Base-by-base conservation (phyloP, 2,797 vertebrate species). In the Chrosomus eos region DNA sequence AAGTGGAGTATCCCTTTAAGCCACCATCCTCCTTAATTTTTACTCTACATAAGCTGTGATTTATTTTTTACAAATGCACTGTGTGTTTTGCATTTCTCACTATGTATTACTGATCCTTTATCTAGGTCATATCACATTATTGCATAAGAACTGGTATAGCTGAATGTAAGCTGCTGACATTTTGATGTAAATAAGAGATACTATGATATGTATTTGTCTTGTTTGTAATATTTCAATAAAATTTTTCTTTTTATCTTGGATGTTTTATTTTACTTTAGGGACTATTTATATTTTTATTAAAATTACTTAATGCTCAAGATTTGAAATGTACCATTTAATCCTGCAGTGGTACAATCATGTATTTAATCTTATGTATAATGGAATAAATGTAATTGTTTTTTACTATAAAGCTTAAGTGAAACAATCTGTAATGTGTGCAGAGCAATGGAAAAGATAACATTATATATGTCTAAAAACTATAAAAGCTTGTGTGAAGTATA, bases 201-300 rank as follows among this genome's bases (percentile, higher is more conserved):
- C 3, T 71, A 67, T 71, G 51, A 78, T 0, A 14, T 9, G 31
- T 66, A 21, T 66, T 51, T 23, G 36, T 72, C 40, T 55, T 6
- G 7, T 79, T 84, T 79, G 38, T 84, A 71, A 62, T 51, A 48
- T 80, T 84, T 79, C 51, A 79, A 79, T 84, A 84, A 84, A 76
- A 45, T 0, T 14, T 73, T 58, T 79, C 28, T 16, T 28, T n/a
- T 73, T 85, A 28, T 71, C 28, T 82, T n/a, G 26, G 19, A 26
- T 45, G 53, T 73, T 85, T 55, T 80, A 23, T 33, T 85, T 38
- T 43, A 77, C 23, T 33, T 62, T 48, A 58, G 7, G 2, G 33
- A 36, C 16, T 67, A 31, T 36, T 31, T 53, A 2, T 48, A 18
- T 18, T 43, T 45, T 13, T 10, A 33, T 67, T 67, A 19, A 28